Base-by-base conservation (phyloP, 92 coral and sea anemone genomes). In the Palythoa caribaeorum region DNA sequence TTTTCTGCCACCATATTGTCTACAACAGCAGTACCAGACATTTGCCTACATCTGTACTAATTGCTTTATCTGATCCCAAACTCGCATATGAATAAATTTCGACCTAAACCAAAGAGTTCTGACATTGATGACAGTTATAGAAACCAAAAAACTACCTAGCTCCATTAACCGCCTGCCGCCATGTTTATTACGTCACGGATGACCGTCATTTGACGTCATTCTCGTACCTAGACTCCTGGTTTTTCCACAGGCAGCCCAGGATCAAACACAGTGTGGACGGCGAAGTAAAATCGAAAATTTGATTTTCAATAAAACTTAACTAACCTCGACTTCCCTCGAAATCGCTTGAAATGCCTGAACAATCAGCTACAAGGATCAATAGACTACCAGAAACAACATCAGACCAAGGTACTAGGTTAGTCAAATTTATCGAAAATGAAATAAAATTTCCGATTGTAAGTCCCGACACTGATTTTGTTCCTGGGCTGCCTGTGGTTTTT, bases 1-100 rank as follows among this genome's bases (percentile, higher is more conserved):
- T 78, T 89, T 84, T 92, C 92, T 59, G 90, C 93, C 48, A 96
- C 92, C 99, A 96, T 93, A 84, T 96, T 93, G 86, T 96, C 99
- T 94, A 95, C 98, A 60, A 47, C 62, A 81, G 59, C 92, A 85
- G 53, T 81, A 81, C 71, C 76, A 74, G 86, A 81, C 86, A 81
- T 81, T 68, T 81, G 86, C 73, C 75, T 68, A 81, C 86, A 81
- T 81, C 60, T 71, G 74, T 81, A 68, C 76, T 81, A 50, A 53
- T 62, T 81, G 86, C 63, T 35, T 9, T n/a, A 81, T 19, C 86
- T n/a, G 71, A 66, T 81, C 86, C 60, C 6, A 44, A 65, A 21
- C 39, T 65, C 75, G 44, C 19, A 39, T 55, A 35, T 77, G 35
- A 20, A 47, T 65, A 81, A 20, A 40, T 68, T 19, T 48, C 21